Evolutionary conservation across 2,113 vertebrate species (phyloP), one percentile per base, ranked within the genome.

Genomic region (Gymnogyps californianus): DNA sequence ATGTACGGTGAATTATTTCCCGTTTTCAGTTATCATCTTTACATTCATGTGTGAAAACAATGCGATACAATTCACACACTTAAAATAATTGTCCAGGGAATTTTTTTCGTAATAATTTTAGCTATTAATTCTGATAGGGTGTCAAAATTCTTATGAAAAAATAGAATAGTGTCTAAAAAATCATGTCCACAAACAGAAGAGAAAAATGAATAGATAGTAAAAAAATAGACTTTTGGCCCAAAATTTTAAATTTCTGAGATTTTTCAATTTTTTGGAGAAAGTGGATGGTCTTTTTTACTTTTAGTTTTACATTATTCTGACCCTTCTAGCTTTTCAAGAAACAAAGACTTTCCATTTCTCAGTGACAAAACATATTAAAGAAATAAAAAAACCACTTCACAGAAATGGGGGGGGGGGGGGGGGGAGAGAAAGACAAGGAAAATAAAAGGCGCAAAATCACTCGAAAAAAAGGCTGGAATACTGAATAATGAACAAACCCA

Each of bases 201-300:
- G 2, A n/a, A 67, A 79, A 55, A 42, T 6, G 0, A 70, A 21
- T 10, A n/a, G 1, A 3, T 55, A 29, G 42, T 49, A 11, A 3
- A 31, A 80, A 86, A 20, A 0, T 11, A 25, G 1, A 8, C 2
- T 57, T 78, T 51, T 19, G 9, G 1, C 3, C 7, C 16, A 13
- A 29, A 42, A 52, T 59, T 49, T 40, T 44, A 44, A 18, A 18
- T 52, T 82, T 90, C 22, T 66, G 9, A 54, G 5, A 14, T 15
- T 58, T 88, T 87, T 65, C 2, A 10, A 1, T 7, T 61, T 70
- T 71, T 81, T 36, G 25, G 9, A 29, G 9, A 40, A 66, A 49
- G 26, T 21, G 1, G 7, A 21, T 70, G 5, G 6, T 36, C 18
- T 57, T 38, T 66, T 49, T 57, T 25, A 8, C 7, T 13, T 84